Evolutionary conservation across 2,113 vertebrate species (phyloP), one percentile per base, ranked within the genome.

Genomic region (Esox niger): DNA sequence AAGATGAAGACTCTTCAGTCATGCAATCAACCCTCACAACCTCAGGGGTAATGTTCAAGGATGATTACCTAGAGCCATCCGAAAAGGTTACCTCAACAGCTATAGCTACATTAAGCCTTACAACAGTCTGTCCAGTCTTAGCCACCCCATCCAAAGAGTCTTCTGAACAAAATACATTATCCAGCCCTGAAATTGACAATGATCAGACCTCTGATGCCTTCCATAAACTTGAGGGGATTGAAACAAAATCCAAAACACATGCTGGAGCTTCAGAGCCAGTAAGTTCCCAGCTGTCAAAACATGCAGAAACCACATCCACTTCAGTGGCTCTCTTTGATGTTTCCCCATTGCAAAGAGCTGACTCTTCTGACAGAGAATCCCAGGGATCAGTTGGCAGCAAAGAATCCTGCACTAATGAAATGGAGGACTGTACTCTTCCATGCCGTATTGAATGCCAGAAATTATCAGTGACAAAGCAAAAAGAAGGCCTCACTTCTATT

Each of bases 31-130:
- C 91, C 38, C 87, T 86, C 86, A 86, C 80, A 81, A 77, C 82
- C 85, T 87, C 88, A 83, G 84, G 77, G 68, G 85, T 88, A 29
- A 74, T 88, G 65, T 78, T 87, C 62, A 93, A 91, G 77, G 93
- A 96, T 38, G 94, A 95, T 67, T 97, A 96, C 77, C 83, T 98
- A 79, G 95, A 99, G 77, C 94, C 96, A 56, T 92, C 93, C 32
- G 86, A 92, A 47, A 94, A 91, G 75, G 84, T 84, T 49, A 82
- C 79, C 69, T 70, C 84, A 63, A 83, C 84, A 63, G 83, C 79
- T 71, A 82, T 86, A 69, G 73, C 82, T 0, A 82, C 92, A 46
- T 89, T 75, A 10, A 75, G 68, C 71, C 71, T 90, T 60, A 73
- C 90, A 62, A 90, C 90, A 72, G 87, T 89, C 52, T 52, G 82